phyloP scores from a whole-genome alignment of 53 echinoderm and acorn worm species.

The Actinopyga echinites region DNA sequence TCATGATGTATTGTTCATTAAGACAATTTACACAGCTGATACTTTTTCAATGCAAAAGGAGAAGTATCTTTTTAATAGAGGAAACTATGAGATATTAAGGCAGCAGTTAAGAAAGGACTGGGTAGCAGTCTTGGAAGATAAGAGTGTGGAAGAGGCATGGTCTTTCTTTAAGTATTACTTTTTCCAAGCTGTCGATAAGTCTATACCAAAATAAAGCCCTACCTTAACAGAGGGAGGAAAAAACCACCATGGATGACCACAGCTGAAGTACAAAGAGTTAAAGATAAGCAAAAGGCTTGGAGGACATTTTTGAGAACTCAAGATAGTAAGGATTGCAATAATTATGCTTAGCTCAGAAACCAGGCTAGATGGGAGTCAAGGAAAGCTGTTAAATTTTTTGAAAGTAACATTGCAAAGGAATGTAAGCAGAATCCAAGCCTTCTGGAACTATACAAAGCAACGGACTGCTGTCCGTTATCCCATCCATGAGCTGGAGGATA shows the following conservation, averaged over 20 bases:
- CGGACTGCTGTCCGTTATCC: neutral
- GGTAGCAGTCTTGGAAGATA: neutral
- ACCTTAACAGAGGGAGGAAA: neutral
- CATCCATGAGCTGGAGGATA: neutral
- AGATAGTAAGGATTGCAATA: neutral
- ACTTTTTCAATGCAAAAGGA: neutral
- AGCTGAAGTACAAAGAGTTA: neutral
- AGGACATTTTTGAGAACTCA: neutral
- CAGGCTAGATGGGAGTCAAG: slow-evolving; percentile 4
- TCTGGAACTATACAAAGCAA: neutral
- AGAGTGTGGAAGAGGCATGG: neutral
- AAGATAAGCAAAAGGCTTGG: neutral
- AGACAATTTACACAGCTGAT: neutral
- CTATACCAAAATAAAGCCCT: neutral
- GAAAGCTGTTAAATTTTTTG: slow-evolving; percentile 8
- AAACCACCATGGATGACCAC: neutral
- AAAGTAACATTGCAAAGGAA: neutral
- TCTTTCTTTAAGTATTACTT: neutral
- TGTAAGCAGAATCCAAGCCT: slow-evolving; percentile 17
- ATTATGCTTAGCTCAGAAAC: slow-evolving; percentile 1
- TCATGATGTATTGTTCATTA: slow-evolving; percentile 2
- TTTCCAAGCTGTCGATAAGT: neutral
- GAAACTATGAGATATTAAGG: neutral
- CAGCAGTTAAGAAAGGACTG: neutral
- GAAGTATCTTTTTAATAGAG: slow-evolving; percentile 23